phyloP scores from a whole-genome alignment of 2,888 invertebrate genomes.

The Chloroclystis v-ata region DNA sequence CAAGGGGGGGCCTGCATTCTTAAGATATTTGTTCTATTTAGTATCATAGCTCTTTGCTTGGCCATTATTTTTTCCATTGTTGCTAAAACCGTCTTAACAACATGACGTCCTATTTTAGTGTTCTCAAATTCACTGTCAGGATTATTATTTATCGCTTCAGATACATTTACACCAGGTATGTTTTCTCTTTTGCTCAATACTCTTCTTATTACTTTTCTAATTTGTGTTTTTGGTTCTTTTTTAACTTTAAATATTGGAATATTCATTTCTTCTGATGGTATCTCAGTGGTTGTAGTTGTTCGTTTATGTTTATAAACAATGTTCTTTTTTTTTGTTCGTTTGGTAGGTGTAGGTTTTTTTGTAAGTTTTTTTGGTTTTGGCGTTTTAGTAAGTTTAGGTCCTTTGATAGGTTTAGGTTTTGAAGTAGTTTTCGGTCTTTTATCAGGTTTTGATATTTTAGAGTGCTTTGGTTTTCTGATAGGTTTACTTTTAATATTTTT shows the following conservation, averaged over 20 bases:
- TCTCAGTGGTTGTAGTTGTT: too few species aligned
- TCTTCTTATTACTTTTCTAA: not conserved
- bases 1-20: not conserved
- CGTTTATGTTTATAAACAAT: too few species aligned
- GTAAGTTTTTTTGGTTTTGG: not conserved
- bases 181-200: conserved; percentile 1
- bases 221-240: not conserved
- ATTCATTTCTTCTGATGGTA: too few species aligned
- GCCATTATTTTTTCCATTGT: not conserved
- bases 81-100: not conserved
- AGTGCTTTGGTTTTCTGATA: not conserved
- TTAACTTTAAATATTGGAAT: not conserved
- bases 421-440: not conserved
- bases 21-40: not conserved
- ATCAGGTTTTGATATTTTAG: not conserved
- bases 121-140: not conserved
- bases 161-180: not conserved
- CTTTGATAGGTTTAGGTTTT: not conserved
- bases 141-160: too few species aligned
- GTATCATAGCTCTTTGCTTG: not conserved
- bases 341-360: not conserved
- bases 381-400: not conserved
- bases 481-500: not conserved
- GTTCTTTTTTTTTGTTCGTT: not conserved
- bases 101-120: not conserved